Conservation (phyloP, 2,113 vertebrate genomes). For the Oxygymnocypris stewartii region DNA sequence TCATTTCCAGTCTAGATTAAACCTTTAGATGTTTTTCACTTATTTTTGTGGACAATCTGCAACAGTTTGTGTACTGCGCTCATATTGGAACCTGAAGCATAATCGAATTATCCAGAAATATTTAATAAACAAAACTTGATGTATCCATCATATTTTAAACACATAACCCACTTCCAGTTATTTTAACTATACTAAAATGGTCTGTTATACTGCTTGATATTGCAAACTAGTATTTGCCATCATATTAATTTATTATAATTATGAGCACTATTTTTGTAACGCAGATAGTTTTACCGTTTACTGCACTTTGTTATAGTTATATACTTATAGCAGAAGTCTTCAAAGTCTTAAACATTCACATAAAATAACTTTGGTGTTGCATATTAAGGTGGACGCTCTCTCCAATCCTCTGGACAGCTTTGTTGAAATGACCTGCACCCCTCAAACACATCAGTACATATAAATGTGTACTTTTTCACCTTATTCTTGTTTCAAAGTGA, state of each 20-base stretch:
- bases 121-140: background rate
- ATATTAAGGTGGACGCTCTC: background rate
- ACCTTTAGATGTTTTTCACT: too few relatives aligned
- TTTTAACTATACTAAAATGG: too few relatives aligned
- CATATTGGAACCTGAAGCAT: background rate
- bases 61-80: too few relatives aligned
- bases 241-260: too few relatives aligned
- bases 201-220: too few relatives aligned
- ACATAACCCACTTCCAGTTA: background rate
- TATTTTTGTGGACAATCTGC: too few relatives aligned
- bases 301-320: too few relatives aligned
- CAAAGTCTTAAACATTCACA: too few relatives aligned
- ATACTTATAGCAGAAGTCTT: too few relatives aligned
- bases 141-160: background rate
- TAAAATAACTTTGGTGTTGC: background rate
- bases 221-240: too few relatives aligned
- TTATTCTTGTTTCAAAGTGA: constrained; percentile 44
- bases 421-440: background rate
- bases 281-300: background rate
- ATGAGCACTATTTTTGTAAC: background rate
- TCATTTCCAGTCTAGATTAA: background rate
- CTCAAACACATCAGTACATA: background rate
- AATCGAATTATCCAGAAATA: background rate
- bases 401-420: background rate
- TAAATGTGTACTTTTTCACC: background rate